Evolutionary conservation across 1,140 invertebrate genomes (phyloP).

Genomic region (Drosophila navojoa): DNA sequence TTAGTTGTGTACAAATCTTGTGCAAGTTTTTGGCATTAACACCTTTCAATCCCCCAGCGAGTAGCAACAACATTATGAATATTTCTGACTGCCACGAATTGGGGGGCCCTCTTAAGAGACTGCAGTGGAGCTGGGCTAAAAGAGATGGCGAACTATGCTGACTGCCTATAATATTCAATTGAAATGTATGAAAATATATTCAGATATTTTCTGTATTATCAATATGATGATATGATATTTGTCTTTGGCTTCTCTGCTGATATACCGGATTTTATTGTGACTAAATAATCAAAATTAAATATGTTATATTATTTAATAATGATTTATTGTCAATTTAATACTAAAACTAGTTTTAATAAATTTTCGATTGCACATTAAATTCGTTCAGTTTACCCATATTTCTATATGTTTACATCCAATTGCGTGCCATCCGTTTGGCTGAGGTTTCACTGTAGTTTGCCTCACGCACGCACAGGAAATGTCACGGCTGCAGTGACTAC

Average conservation of each 20-base stretch:
- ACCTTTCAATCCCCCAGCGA: constrained; percentile 71
- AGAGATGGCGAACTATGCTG: too few species aligned
- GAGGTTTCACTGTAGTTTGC: constrained; percentile 24
- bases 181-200: too few species aligned
- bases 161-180: too few species aligned
- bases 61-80: constrained; percentile 62
- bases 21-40: constrained; percentile 80
- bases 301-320: too few species aligned
- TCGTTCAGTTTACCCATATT: not conserved
- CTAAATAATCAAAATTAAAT: too few species aligned
- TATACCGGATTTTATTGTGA: too few species aligned
- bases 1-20: constrained; percentile 77
- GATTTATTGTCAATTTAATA: too few species aligned
- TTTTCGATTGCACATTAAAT: not conserved
- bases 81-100: constrained; percentile 29
- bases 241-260: too few species aligned
- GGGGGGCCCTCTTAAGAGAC: not conserved
- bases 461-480: constrained; percentile 67
- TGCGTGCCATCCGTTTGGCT: not conserved
- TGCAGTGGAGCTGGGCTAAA: constrained; percentile 16
- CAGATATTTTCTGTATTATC: too few species aligned
- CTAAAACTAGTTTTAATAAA: too few species aligned
- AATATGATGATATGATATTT: too few species aligned
- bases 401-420: too few species aligned
- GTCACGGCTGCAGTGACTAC: constrained; percentile 66